Evolutionary conservation across 2,888 invertebrate species (phyloP), one percentile per base, ranked within the genome.

Genomic region (Meandrusa payeni): DNA sequence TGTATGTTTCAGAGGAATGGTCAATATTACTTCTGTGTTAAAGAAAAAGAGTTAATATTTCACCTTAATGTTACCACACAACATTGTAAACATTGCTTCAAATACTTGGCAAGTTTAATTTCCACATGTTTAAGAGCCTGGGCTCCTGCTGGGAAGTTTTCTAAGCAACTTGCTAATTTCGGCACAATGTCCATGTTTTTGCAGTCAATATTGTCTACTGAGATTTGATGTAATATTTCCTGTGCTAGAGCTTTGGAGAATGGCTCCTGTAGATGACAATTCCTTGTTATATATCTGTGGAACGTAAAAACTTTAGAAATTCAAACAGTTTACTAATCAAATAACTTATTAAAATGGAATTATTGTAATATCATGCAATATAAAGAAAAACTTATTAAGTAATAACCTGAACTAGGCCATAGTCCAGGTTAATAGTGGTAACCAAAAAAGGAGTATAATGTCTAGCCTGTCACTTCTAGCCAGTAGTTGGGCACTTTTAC

Each of bases 111-210:
- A 1, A 83, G 48, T 2, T 43, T 4, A 1, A 59, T 17, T 24
- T 74, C 70, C 1, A 73, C 48, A 0, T 37, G 22, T 38, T 60
- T 64, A 1, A 83, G 32, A 1, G 80, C 76, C 0, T 41, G 40
- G 1, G 60, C 55, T 0, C 85, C 83, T 0, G 74, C 50, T 0
- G 69, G 68, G 19, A 85, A 79, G 53, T 83, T 86, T 32, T 83
- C 86, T 11, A 74, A 68, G 41, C 81, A 78, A 0, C 57, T 55
- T 0, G 61, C 61, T 2, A 82, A 32, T 50, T 69, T 78, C 1
- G 61, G 52, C 1, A 81, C 62, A 1, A 62, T 51, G 1, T 56
- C 48, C 2, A 52, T 46, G 41, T 52, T 40, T 15, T 49, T 63
- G 39, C 65, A 58, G 5, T 56, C 28, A 3, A 24, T 11, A 0